Evolutionary conservation across 2,113 vertebrate genomes (phyloP), one percentile per base, ranked within the genome.

Genomic region (Callorhinus ursinus): DNA sequence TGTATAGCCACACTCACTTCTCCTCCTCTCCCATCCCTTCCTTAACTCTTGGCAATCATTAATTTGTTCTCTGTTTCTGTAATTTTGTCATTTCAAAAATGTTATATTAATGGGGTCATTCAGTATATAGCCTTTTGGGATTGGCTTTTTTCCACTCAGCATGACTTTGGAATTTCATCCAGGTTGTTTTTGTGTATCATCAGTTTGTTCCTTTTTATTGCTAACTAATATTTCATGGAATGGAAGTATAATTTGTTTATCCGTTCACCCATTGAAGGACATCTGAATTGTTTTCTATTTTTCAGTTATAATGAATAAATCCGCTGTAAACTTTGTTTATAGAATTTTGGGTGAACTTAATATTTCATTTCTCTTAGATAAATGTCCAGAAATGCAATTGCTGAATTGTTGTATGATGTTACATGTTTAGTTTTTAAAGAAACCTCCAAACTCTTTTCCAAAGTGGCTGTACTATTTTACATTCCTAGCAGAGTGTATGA

Each of bases 151-250:
- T 21, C 39, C 16, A 55, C 21, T n/a, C 2, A 87, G 49, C 22
- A 10, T 80, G 72, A 86, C 79, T 92, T 42, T 87, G 72, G 26
- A 80, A 42, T 46, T 95, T 80, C 21, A 72, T 72, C 21, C 21
- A 92, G 63, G 12, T 74, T 74, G 53, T 72, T 86, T 71, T 91
- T 67, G 26, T 63, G 13, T 61, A 53, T 71, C 53, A 81, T 5
- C 49, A 53, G 3, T 87, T 22, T 67, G 14, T 92, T 89, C 59
- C 13, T 92, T 72, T 95, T 61, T 72, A 71, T 87, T 92, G n/a
- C 26, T 92, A 33, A 92, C 72, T 87, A 33, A 33, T 95, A 82
- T 51, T 61, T 89, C 86, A 80, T 80, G 84, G 59, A 51, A 88
- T 81, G 13, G 33, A 88, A 51, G 19, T 81, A 81, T 88, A 51